Evolutionary conservation across 37 sponge, comb jelly and placozoan genomes (phyloP), one percentile per base, ranked within the genome.

Genomic region (Beroe forskalii): DNA sequence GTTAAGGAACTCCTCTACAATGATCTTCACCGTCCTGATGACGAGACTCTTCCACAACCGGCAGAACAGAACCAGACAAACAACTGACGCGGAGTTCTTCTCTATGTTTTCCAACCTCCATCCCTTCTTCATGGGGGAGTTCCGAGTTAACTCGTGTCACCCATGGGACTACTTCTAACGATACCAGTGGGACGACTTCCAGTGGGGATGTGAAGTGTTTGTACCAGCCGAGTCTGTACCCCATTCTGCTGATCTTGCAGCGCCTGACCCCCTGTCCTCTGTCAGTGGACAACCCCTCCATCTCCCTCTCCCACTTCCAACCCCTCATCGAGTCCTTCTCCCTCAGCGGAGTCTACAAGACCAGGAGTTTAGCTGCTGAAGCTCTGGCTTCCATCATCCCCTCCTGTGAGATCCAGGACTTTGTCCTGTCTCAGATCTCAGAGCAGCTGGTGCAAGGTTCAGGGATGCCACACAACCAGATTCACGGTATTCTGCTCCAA

Each of bases 211-310:
- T 36, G 40, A 72, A 36, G 75, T 36, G 4, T 3, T 20, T 72
- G 75, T 72, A 72, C 39, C 35, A 72, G 6, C 75, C 75, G 12
- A 72, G 40, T 37, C 30, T 72, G 75, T 72, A 72, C 35, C 75
- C 75, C 6, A 72, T 30, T 38, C 75, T 72, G 8, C 37, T 72
- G 40, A 36, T 72, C 40, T 39, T 72, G 20, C 75, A 72, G 20
- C 37, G 75, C 38, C 4, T 72, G 8, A 72, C 75, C 22, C 75
- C 75, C 39, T 72, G 75, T 20, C 40, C 35, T 6, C 75, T 72
- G 6, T 22, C 37, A 3, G 3, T 39, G 2, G 75, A 39, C 14
- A 39, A 72, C 75, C 75, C 75, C 9, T 30, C 23, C 75, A 4
- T 72, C 38, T 72, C 75, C 30, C 40, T 72, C 32, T 38, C 75